These are phyloP conservation scores for Myotis myotis DNA, from an alignment of 2,797 vertebrate genomes.

Conservation along the genomic window DNA sequence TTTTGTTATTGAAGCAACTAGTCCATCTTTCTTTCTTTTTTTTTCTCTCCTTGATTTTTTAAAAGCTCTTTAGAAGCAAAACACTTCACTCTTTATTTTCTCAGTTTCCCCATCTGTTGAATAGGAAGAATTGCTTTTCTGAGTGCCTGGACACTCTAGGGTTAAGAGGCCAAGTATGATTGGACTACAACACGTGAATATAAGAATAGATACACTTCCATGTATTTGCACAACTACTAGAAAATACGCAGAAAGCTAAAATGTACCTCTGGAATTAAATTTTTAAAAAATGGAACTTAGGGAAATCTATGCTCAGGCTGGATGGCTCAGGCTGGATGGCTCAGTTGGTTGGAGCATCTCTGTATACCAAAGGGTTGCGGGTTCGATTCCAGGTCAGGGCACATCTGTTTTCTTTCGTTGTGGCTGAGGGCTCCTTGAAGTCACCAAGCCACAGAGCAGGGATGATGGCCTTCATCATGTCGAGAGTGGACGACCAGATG, in stretches of 20 bases:
- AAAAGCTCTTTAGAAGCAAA: background rate
- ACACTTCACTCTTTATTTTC: background rate
- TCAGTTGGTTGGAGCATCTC: too few species aligned
- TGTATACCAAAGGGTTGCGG: background rate
- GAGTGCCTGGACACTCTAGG: background rate
- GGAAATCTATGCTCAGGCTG: background rate
- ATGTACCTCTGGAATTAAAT: background rate
- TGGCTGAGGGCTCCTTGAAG: conserved; percentile 43
- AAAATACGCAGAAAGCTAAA: background rate
- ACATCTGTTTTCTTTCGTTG: background rate
- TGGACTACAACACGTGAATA: background rate
- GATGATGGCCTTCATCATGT: conserved; percentile 63
- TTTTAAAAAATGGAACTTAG: background rate
- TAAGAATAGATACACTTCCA: background rate
- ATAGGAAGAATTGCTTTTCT: background rate
- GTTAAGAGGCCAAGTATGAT: background rate
- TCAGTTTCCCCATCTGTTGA: conserved; percentile 28
- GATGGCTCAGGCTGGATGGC: too few species aligned
- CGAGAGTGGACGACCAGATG: conserved; percentile 64
- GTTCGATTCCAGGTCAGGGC: background rate
- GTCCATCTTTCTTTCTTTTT: background rate
- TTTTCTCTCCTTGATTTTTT: background rate
- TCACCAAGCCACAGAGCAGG: conserved; percentile 48
- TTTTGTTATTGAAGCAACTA: background rate
- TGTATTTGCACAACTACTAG: background rate